Evolutionary conservation across 2,888 invertebrate genomes (phyloP).

Genomic region (Tenthredo livida): DNA sequence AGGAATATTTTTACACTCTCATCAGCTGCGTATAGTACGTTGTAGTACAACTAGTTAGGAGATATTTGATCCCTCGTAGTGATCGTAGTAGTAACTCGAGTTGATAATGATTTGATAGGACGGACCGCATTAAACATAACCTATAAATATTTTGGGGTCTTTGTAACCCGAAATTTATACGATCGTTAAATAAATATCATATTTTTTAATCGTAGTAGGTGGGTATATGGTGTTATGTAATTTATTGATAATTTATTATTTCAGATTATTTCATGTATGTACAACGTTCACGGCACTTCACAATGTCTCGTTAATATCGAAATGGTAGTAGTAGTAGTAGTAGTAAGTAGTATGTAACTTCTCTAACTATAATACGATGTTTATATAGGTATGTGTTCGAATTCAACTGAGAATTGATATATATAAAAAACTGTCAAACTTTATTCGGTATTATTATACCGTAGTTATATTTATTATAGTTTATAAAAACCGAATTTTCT

Average conservation of each 20-base stretch:
- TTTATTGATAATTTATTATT: neutral
- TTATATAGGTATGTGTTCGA: neutral
- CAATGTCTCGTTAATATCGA: neutral
- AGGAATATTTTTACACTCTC: constrained; percentile 51
- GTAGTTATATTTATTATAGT: neutral
- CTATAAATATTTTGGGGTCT: constrained; percentile 55
- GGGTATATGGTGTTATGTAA: no score
- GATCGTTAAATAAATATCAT: neutral
- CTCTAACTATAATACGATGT: neutral
- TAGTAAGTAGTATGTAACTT: no score
- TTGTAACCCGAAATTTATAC: neutral
- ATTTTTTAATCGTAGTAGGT: no score
- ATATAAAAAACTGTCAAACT: constrained; percentile 21
- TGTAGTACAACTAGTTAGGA: neutral
- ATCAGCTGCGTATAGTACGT: constrained; percentile 48
- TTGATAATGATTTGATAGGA: neutral
- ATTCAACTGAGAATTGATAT: neutral
- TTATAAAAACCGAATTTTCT: neutral
- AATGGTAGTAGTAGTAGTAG: neutral
- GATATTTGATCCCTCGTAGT: neutral
- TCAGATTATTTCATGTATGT: neutral
- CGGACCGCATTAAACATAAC: constrained; percentile 66
- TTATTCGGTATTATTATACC: neutral
- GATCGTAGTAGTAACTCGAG: neutral
- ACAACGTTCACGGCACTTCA: neutral